Base-by-base conservation (phyloP, 2,113 vertebrate species). In the Pontoporia blainvillei region DNA sequence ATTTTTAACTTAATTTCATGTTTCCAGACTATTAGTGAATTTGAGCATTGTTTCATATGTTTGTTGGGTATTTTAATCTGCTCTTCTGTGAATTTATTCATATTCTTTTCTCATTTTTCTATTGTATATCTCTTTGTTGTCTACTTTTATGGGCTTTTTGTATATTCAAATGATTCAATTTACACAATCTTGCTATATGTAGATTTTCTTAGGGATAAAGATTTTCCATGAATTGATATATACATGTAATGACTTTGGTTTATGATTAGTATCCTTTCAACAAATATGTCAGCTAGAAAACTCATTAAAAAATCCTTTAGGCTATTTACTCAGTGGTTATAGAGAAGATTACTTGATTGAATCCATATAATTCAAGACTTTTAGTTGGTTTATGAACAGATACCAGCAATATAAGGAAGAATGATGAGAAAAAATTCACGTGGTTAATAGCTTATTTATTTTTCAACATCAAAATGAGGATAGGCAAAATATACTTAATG, bases 381-480 rank as follows among this genome's bases (percentile, higher is more conserved):
- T 91, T 71, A 90, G 31, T 79, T 66, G 21, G 59, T 44, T 71
- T 49, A 54, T 81, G 17, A 88, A 93, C 20, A 88, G 39, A 73
- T 83, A 17, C 23, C 20, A 78, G 27, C 18, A 86, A 57, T 94
- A 83, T n/a, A 94, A 73, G 27, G 29, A 79, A 96, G 25, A 87
- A 67, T 57, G 41, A 62, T 81, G 13, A 86, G 34, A 64, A 86
- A 86, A 79, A 71, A n/a, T 52, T 15, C 27, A n/a, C 79, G 12
- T 88, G 17, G 23, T 11, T 84, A 59, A 75, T 39, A 97, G 20
- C 54, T 54, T 54, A 52, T 8, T 96, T 90, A 71, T 72, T 90
- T 96, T 87, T 93, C 39, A 79, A 2, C 83, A 52, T 82, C 61
- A 95, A 92, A 93, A 87, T 79, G 54, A 90, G 6, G 27, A 46